Evolutionary conservation across 2,888 invertebrate genomes (phyloP).

Genomic region (Megamerina dolium): DNA sequence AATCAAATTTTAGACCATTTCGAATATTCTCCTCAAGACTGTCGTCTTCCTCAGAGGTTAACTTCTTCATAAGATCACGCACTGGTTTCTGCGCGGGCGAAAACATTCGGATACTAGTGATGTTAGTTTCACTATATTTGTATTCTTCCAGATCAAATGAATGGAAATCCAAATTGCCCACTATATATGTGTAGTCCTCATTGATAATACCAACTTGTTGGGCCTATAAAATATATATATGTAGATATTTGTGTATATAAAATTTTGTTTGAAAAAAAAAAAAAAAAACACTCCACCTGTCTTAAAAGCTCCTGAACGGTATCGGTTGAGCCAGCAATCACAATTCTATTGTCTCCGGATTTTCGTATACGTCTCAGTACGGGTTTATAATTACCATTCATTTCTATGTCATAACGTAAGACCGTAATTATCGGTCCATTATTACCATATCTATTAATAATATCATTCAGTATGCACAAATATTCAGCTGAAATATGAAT

Average conservation of each 20-base stretch:
- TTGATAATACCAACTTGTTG: slow-evolving; percentile 96
- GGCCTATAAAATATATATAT: slow-evolving; percentile 53
- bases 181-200: slow-evolving; percentile 77
- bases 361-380: slow-evolving; percentile 64
- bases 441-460: slow-evolving; percentile 62
- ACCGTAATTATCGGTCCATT: slow-evolving; percentile 54
- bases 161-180: slow-evolving; percentile 70
- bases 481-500: slow-evolving; percentile 46
- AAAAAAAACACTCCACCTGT: slow-evolving; percentile 29
- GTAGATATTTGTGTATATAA: background rate
- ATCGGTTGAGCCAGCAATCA: slow-evolving; percentile 65
- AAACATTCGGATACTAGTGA: slow-evolving; percentile 66
- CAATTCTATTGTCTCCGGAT: slow-evolving; percentile 61
- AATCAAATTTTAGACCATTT: too few relatives aligned
- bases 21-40: background rate
- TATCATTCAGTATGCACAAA: slow-evolving; percentile 63
- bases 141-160: slow-evolving; percentile 64
- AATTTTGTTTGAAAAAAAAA: background rate
- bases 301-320: slow-evolving; percentile 55
- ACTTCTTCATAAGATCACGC: too few relatives aligned
- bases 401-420: slow-evolving; percentile 58
- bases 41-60: background rate
- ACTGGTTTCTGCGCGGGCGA: slow-evolving; percentile 59
- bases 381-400: slow-evolving; percentile 62
- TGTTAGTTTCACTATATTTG: slow-evolving; percentile 75